Base-by-base conservation (phyloP, 2,888 invertebrate genomes). In the Eudemis profundana region DNA sequence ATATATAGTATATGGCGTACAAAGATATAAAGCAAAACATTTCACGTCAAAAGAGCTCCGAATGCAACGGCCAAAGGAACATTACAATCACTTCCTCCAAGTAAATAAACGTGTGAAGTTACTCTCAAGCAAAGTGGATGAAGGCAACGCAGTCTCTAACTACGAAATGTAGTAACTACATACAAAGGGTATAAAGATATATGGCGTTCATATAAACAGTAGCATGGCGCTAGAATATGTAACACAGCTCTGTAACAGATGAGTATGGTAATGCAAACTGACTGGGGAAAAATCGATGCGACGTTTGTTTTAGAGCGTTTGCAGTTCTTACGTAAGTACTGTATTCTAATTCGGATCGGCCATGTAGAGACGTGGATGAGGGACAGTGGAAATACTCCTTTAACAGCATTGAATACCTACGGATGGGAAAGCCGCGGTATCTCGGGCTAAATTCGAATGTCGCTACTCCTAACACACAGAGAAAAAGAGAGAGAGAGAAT, bases 181-280 rank as follows among this genome's bases (percentile, higher is more conserved):
- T 10, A 21, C 17, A 10, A 5, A 21, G 10, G 5, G 2, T 33
- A 12, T 1, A 33, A 10, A 2, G 10, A 33, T 2, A 8, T 33
- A 8, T 10, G 7, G 8, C 12, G n/a, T 44, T 44, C n/a, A 12
- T 44, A 21, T 1, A 12, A 19, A 21, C 12, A 10, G 33, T 3
- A 10, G 33, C 33, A 10, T 3, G 33, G 33, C 33, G 33, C 8
- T 33, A 33, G 33, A 33, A 33, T 33, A 33, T 2, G 33, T 33
- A 33, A 33, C 33, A 8, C 8, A 7, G 27, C 19, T 14, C 12
- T 56, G 15, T 56, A 29, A 19, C 44, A 56, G 44, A 56, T 56
- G 56, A 33, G 56, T 56, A 56, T 56, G 56, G 56, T 56, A 44
- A 56, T 56, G 23, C 12, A 29, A 12, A 29, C 12, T 44, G 56